Conservation (phyloP, 23 tunicate genomes). For the Trididemnum clinides region DNA sequence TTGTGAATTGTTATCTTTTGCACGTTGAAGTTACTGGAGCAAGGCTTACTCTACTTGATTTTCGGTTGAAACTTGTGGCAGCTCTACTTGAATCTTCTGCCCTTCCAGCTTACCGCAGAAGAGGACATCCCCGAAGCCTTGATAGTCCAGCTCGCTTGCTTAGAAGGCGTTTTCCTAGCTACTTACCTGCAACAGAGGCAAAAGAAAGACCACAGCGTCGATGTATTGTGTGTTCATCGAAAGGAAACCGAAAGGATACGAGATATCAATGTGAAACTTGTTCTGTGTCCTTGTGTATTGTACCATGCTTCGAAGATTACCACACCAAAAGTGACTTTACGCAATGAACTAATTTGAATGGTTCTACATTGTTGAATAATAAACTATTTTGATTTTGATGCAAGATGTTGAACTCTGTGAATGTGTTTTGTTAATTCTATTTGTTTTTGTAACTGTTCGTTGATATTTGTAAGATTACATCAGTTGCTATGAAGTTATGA, state of each 20-base stretch:
- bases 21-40: neutral
- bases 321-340: neutral
- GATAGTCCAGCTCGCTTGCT: neutral
- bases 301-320: neutral
- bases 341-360: neutral
- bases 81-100: neutral
- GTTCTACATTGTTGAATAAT: neutral
- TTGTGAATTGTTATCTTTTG: neutral
- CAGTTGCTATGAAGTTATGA: neutral
- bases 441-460: neutral
- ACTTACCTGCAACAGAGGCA: neutral
- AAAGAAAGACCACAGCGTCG: neutral
- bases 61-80: neutral
- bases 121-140: neutral
- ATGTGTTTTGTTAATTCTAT: neutral
- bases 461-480: neutral
- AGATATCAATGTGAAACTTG: neutral
- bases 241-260: neutral
- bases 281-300: neutral
- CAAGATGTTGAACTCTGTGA: neutral
- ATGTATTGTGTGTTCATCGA: neutral
- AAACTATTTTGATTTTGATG: neutral
- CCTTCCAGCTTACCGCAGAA: neutral
- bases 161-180: neutral
- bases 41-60: neutral